These are phyloP conservation scores for Coreoperca whiteheadi DNA, from an alignment of 2,113 vertebrate species.

Conservation along the genomic window DNA sequence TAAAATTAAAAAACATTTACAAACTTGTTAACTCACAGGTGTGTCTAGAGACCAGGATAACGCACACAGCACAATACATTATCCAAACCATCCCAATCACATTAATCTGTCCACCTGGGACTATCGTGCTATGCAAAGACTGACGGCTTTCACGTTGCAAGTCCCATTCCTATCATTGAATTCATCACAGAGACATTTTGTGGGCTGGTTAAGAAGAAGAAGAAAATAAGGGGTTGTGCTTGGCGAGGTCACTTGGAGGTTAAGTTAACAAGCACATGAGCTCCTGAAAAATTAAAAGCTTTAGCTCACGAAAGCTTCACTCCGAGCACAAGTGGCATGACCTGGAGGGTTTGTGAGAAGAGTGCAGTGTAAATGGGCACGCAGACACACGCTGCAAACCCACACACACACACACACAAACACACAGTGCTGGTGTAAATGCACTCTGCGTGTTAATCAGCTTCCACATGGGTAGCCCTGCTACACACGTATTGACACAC, in stretches of 20 bases:
- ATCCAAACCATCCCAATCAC: constrained; percentile 41
- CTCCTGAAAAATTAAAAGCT: constrained; percentile 84
- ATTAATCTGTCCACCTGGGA: constrained; percentile 49
- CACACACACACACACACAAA: constrained; percentile 20
- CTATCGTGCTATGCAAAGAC: constrained; percentile 22
- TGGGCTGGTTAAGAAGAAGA: constrained; percentile 25
- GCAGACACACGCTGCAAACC: constrained; percentile 9
- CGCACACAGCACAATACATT: constrained; percentile 30
- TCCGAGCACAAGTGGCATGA: constrained; percentile 64
- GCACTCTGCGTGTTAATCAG: constrained; percentile 60
- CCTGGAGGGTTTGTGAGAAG: constrained; percentile 58
- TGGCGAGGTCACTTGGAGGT: constrained; percentile 79
- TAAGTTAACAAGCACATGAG: constrained; percentile 78
- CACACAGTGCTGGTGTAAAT: constrained; percentile 59
- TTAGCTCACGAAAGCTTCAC: constrained; percentile 74
- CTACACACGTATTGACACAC: constrained; percentile 55
- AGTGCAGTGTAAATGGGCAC: constrained; percentile 31
- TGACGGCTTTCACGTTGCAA: constrained; percentile 58
- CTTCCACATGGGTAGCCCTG: constrained; percentile 64
- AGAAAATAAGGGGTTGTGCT: constrained; percentile 38
- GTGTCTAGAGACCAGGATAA: constrained; percentile 19
- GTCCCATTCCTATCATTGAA: constrained; percentile 50
- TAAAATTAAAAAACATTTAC: constrained; percentile 14
- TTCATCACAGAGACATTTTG: constrained; percentile 62
- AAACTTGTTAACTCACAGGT: constrained; percentile 39